Percentiles rank a stretch among this genome's conserved stretches.
These are phyloP conservation scores for Garrulus glandarius DNA, from an alignment of 2,797 vertebrate species.

Conservation along the genomic window DNA sequence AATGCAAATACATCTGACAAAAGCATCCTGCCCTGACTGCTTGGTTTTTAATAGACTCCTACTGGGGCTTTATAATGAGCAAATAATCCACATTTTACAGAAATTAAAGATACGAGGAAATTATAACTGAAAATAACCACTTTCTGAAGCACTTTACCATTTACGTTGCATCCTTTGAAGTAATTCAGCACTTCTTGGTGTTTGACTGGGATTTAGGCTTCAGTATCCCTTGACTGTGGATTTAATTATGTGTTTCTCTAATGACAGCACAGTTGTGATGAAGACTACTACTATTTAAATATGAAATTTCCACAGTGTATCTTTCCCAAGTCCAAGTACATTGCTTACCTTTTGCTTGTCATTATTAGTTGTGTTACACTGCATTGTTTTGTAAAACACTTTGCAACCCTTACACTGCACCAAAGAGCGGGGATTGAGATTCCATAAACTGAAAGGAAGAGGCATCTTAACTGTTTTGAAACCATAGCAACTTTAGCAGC, in stretches of 20 bases:
- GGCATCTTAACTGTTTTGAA: not conserved
- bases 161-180: not conserved
- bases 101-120: not conserved
- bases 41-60: not conserved
- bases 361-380: not conserved
- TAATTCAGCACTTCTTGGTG: not conserved
- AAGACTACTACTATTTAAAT: not conserved
- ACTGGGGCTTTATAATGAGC: not conserved
- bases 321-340: not conserved
- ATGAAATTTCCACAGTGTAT: not conserved
- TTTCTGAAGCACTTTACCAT: not conserved
- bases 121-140: not conserved
- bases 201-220: not conserved
- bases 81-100: not conserved
- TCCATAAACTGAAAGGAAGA: not conserved
- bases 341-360: not conserved
- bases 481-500: not conserved
- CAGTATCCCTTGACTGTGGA: not conserved
- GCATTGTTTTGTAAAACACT: not conserved
- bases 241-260: not conserved
- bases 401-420: not conserved
- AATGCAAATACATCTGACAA: not conserved
- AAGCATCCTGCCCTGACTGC: not conserved
- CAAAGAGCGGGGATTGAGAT: not conserved
- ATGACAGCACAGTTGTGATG: not conserved